phyloP scores from a whole-genome alignment of 2,113 vertebrate genomes.

The Takifugu bimaculatus region DNA sequence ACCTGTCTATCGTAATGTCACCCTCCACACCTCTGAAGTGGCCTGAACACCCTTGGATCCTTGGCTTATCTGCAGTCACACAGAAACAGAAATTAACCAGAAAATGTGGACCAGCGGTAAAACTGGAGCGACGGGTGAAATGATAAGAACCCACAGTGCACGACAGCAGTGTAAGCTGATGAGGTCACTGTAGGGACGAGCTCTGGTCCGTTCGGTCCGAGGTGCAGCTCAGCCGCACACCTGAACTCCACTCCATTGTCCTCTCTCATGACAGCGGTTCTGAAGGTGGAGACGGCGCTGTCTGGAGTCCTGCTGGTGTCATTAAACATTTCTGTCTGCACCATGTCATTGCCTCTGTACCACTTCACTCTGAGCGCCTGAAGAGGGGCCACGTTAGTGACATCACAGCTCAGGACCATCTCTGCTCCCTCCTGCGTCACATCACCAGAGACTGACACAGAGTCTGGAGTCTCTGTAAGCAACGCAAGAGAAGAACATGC shows the following conservation, averaged over 20 bases:
- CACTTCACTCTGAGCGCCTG: constrained; percentile 46
- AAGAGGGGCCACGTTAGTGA: constrained; percentile 43
- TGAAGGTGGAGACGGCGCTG: not conserved
- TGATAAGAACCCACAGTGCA: constrained; percentile 42
- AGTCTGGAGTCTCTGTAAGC: constrained; percentile 52
- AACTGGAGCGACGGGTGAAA: not conserved
- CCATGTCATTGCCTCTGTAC: constrained; percentile 3
- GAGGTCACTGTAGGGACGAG: not conserved
- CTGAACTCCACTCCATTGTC: constrained; percentile 26
- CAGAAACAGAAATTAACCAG: not conserved
- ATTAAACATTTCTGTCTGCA: fast-evolving
- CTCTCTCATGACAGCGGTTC: not conserved
- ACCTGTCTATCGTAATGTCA: not conserved
- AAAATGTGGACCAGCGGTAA: too few species aligned
- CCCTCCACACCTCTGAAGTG: not conserved
- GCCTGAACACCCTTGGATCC: not conserved
- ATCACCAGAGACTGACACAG: not conserved
- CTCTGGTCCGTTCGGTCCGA: constrained; percentile 1
- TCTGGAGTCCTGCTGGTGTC: not conserved
- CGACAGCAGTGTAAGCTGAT: constrained; percentile 8
- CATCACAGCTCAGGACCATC: constrained; percentile 62
- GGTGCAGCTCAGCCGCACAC: constrained; percentile 53
- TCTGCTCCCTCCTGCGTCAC: not conserved
- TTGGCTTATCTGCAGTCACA: constrained; percentile 39
- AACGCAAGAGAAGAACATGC: not conserved